Evolutionary conservation across 2,888 invertebrate species (phyloP).

Genomic region (Stenchaetothrips biformis): DNA sequence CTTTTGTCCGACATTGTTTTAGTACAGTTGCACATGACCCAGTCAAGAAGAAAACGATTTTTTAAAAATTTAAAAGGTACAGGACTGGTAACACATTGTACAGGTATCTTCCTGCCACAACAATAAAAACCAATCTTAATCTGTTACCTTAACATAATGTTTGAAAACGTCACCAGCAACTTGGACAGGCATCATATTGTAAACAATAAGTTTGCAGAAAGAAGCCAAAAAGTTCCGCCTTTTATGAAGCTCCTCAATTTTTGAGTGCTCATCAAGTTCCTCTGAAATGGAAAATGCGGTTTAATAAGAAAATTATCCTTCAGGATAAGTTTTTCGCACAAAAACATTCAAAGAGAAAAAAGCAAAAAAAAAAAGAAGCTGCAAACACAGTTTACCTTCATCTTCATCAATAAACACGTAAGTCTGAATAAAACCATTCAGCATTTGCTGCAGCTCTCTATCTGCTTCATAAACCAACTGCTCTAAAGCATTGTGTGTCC

Average conservation of each 20-base stretch:
- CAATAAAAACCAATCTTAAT: slow-evolving; percentile 35
- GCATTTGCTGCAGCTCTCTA: slow-evolving; percentile 67
- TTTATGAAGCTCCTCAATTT: slow-evolving; percentile 95
- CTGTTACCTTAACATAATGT: slow-evolving; percentile 83
- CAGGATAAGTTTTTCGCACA: slow-evolving; percentile 37
- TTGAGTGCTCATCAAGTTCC: slow-evolving; percentile 88
- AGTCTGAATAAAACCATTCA: slow-evolving; percentile 87
- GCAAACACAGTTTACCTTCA: slow-evolving; percentile 57
- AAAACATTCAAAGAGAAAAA: slow-evolving; percentile 28
- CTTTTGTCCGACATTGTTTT: slow-evolving; percentile 25
- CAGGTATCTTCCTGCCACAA: no score
- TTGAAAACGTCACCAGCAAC: slow-evolving; percentile 93
- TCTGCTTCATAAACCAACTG: slow-evolving; percentile 77
- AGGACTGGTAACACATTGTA: no score
- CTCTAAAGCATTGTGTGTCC: slow-evolving; percentile 46
- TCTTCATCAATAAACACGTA: slow-evolving; percentile 91
- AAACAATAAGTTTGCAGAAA: slow-evolving; percentile 95
- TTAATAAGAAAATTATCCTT: slow-evolving; percentile 50
- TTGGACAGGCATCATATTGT: slow-evolving; percentile 91
- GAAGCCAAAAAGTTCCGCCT: slow-evolving; percentile 92
- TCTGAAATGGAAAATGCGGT: slow-evolving; percentile 49
- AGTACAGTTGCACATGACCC: slow-evolving; percentile 32
- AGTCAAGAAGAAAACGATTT: no score
- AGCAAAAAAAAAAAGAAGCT: neutral
- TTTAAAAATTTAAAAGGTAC: no score